Conservation (phyloP, 2,888 invertebrate genomes). For the Tetragonisca angustula region DNA sequence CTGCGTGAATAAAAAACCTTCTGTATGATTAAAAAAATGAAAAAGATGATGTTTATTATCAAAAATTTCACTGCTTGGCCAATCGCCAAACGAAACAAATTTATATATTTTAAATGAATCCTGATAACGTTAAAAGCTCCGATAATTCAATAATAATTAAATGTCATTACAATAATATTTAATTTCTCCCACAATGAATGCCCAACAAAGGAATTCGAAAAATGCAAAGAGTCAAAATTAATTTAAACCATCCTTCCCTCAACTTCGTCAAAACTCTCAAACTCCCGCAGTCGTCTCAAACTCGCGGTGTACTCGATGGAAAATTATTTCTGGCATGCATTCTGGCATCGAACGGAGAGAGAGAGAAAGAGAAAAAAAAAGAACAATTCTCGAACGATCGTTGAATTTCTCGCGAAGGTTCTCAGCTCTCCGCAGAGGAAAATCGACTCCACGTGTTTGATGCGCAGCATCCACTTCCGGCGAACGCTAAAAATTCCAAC, state of each 20-base stretch:
- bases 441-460: conserved; percentile 25
- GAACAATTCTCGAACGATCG: conserved; percentile 29
- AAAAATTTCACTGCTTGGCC: too few species aligned
- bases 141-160: too few species aligned
- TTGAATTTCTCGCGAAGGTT: conserved; percentile 23
- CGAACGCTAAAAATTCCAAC: conserved; percentile 28
- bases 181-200: not conserved
- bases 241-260: not conserved
- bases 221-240: not conserved
- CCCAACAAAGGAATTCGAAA: not conserved
- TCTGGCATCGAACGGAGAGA: conserved; percentile 2
- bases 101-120: too few species aligned
- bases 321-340: conserved; percentile 32
- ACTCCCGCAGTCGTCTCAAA: not conserved
- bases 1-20: too few species aligned
- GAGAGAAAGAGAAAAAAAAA: not conserved
- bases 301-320: not conserved
- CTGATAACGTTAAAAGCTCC: too few species aligned
- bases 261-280: not conserved
- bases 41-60: too few species aligned
- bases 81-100: too few species aligned
- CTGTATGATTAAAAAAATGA: too few species aligned
- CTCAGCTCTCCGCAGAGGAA: conserved; percentile 3
- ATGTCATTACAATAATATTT: not conserved
- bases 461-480: not conserved